These are phyloP conservation scores for Torymus tubicola DNA, from an alignment of 2,888 invertebrate genomes.

Conservation along the genomic window DNA sequence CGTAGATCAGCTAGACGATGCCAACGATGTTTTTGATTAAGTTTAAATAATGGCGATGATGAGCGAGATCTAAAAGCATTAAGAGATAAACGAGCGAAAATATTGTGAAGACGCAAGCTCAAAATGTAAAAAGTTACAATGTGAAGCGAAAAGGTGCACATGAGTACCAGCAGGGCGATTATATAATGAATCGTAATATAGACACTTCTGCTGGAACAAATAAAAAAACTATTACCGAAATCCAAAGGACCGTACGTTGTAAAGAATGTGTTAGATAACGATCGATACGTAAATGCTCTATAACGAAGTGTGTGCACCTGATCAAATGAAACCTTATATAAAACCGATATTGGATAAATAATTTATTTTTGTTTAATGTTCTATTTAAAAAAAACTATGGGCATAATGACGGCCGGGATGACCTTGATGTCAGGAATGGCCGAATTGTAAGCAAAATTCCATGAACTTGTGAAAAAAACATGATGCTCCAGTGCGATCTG, in stretches of 20 bases:
- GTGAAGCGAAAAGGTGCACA: constrained; percentile 58
- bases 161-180: constrained; percentile 53
- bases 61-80: constrained; percentile 54
- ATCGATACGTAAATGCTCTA: constrained; percentile 43
- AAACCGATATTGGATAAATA: too few relatives aligned
- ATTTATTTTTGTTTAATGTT: too few relatives aligned
- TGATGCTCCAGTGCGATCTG: too few relatives aligned
- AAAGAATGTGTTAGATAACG: constrained; percentile 49
- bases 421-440: too few relatives aligned
- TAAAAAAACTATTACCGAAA: constrained; percentile 55
- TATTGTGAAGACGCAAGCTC: constrained; percentile 60
- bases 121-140: constrained; percentile 62
- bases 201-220: constrained; percentile 52
- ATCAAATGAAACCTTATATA: too few relatives aligned
- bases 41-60: neutral
- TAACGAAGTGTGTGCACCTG: constrained; percentile 14
- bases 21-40: constrained; percentile 55
- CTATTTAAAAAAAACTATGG: too few relatives aligned
- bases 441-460: too few relatives aligned
- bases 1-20: constrained; percentile 60
- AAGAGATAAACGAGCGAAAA: constrained; percentile 40
- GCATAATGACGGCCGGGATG: too few relatives aligned
- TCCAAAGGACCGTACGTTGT: constrained; percentile 58
- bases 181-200: constrained; percentile 55
- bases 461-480: too few relatives aligned